These are phyloP conservation scores for Tanypteryx hageni DNA, from an alignment of 2,888 invertebrate species.

Conservation along the genomic window DNA sequence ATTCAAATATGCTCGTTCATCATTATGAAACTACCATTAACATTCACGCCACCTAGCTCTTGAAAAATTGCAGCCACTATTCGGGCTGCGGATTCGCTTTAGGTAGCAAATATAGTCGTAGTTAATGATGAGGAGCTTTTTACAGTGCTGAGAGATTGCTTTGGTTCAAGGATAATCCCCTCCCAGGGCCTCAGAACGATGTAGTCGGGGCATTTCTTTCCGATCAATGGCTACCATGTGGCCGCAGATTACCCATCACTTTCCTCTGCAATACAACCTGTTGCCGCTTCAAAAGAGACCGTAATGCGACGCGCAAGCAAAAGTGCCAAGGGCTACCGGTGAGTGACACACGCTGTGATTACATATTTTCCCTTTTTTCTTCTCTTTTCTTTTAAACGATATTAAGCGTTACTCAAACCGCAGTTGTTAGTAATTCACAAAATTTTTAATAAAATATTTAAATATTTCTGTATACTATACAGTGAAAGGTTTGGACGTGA, in stretches of 20 bases:
- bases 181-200: constrained; percentile 22
- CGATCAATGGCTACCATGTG: constrained; percentile 56
- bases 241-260: background rate
- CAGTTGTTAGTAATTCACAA: background rate
- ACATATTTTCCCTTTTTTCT: background rate
- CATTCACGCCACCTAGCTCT: background rate
- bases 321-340: constrained; percentile 36
- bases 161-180: constrained; percentile 46
- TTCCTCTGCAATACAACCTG: constrained; percentile 40
- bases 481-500: too few relatives aligned
- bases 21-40: background rate
- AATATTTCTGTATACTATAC: too few relatives aligned
- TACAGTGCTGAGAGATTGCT: constrained; percentile 51
- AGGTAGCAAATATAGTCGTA: background rate
- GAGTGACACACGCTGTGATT: constrained; percentile 31
- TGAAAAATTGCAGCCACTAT: background rate
- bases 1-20: background rate
- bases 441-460: too few relatives aligned
- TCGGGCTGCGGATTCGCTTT: background rate
- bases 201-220: constrained; percentile 42
- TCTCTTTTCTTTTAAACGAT: background rate
- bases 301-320: background rate
- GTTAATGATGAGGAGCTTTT: constrained; percentile 34
- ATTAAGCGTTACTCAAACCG: background rate
- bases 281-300: constrained; percentile 21